These are phyloP conservation scores for Pollenia labialis DNA, from an alignment of 2,888 invertebrate genomes.

Conservation along the genomic window DNA sequence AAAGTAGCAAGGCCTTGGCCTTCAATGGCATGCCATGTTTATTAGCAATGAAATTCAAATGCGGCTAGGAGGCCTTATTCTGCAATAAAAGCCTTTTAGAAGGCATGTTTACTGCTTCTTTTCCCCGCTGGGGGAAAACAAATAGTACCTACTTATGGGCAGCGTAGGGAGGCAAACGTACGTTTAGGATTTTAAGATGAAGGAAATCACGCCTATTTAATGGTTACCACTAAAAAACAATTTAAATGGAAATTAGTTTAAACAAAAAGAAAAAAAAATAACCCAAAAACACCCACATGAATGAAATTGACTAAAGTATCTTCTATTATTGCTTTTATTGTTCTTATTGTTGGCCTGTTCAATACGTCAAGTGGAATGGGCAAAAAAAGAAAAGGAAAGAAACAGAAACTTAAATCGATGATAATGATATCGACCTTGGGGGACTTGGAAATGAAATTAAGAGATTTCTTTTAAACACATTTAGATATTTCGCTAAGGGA, in stretches of 20 bases:
- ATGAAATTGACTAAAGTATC: slow-evolving; percentile 8
- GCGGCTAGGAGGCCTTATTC: too few relatives aligned
- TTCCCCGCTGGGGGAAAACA: too few relatives aligned
- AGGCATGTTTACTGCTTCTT: too few relatives aligned
- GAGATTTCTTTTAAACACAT: slow-evolving; percentile 31
- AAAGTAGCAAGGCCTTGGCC: too few relatives aligned
- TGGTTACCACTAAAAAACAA: slow-evolving; percentile 55
- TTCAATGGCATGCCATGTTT: too few relatives aligned
- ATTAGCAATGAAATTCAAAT: too few relatives aligned
- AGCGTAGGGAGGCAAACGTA: neutral
- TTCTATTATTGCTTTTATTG: neutral
- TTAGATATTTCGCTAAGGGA: slow-evolving; percentile 15
- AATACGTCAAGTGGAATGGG: slow-evolving; percentile 3
- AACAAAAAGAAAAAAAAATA: slow-evolving; percentile 7
- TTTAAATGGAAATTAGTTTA: slow-evolving; percentile 67
- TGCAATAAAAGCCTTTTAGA: too few relatives aligned
- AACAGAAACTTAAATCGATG: slow-evolving; percentile 27
- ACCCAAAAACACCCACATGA: slow-evolving; percentile 3
- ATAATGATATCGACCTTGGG: slow-evolving; percentile 57
- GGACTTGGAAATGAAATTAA: slow-evolving; percentile 60
- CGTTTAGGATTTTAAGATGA: neutral
- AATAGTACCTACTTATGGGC: neutral
- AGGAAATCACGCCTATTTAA: slow-evolving; percentile 71
- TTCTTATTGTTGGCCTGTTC: slow-evolving; percentile 16
- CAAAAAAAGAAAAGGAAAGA: neutral